Conservation (phyloP, 1,140 invertebrate species). For the Parasteatoda tepidariorum region DNA sequence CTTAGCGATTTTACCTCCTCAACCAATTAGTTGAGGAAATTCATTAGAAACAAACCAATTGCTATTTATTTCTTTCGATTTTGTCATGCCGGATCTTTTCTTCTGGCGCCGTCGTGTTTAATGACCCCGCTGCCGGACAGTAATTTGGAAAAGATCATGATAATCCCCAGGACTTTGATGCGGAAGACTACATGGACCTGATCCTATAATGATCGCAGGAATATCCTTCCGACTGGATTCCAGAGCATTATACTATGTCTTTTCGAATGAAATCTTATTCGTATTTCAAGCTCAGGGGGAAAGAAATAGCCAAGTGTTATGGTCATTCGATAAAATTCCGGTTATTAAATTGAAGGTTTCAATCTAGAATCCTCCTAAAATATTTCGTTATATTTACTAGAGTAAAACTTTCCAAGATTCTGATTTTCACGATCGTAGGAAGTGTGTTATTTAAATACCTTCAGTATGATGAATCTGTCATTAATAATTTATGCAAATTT, state of each 20-base stretch:
- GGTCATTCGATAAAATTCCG: too few relatives aligned
- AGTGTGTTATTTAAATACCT: too few relatives aligned
- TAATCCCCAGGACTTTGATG: neutral
- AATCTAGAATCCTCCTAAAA: too few relatives aligned
- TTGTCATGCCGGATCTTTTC: neutral
- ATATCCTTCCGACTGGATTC: neutral
- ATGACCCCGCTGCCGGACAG: neutral
- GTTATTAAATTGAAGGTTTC: too few relatives aligned
- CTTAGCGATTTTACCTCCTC: neutral
- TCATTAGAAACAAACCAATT: neutral
- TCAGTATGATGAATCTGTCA: too few relatives aligned
- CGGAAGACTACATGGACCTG: neutral
- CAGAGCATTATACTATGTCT: neutral
- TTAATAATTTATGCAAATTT: too few relatives aligned
- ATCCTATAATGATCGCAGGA: neutral
- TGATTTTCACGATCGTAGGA: too few relatives aligned
- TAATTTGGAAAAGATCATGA: neutral
- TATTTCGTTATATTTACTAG: too few relatives aligned
- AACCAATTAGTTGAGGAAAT: neutral
- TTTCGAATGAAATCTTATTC: too few relatives aligned
- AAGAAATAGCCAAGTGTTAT: too few relatives aligned
- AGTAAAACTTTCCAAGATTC: too few relatives aligned
- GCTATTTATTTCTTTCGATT: neutral
- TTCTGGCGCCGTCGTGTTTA: neutral
- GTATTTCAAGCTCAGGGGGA: too few relatives aligned